These are phyloP conservation scores for Apodemus speciosus DNA, from an alignment of 2,113 vertebrate species.

Conservation along the genomic window DNA sequence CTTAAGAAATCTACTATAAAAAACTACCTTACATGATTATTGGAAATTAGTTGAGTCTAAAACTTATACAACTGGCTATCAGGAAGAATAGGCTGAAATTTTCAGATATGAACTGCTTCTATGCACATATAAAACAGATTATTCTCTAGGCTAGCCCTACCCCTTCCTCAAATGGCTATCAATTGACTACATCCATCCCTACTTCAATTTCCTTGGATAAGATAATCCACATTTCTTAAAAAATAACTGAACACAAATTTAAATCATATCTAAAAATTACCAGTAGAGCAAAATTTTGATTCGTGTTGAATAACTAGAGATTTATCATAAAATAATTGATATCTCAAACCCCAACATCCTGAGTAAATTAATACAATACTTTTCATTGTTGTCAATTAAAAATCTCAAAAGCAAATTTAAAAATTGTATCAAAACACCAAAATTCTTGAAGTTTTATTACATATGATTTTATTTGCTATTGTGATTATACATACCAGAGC, in stretches of 20 bases:
- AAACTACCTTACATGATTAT: background rate
- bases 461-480: slow-evolving; percentile 20
- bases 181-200: background rate
- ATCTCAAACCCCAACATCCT: background rate
- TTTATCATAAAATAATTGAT: background rate
- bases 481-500: background rate
- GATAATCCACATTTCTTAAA: background rate
- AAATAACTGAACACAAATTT: slow-evolving; percentile 12
- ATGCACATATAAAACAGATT: background rate
- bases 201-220: background rate
- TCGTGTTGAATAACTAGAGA: background rate
- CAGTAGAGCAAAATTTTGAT: background rate
- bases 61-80: background rate
- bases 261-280: slow-evolving; percentile 6
- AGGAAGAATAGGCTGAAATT: background rate
- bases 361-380: slow-evolving; percentile 1
- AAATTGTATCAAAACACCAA: background rate
- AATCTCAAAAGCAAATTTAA: slow-evolving; percentile 25
- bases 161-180: background rate
- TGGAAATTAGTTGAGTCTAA: background rate
- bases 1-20: slow-evolving; percentile 10
- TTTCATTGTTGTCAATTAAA: background rate
- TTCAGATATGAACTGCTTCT: background rate
- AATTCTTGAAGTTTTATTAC: background rate
- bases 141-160: background rate